A percentile compares a stretch with the other conserved stretches of the same genome.
These are phyloP conservation scores for Garrulus glandarius DNA, from an alignment of 2,797 vertebrate genomes.

Conservation along the genomic window DNA sequence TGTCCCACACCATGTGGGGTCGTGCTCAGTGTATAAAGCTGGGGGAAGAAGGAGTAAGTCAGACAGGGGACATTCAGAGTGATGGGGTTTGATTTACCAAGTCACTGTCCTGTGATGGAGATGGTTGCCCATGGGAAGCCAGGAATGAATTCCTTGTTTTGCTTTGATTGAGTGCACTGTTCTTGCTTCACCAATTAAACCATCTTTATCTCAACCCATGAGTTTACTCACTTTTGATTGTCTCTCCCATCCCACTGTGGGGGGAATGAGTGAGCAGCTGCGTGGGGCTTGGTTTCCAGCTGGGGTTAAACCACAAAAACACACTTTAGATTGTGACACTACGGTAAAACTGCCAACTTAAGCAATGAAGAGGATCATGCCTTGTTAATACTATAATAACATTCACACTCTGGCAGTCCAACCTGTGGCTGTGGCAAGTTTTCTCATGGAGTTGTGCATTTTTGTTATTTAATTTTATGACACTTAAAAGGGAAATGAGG, in stretches of 20 bases:
- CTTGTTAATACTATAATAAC: background rate
- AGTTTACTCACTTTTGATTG: background rate
- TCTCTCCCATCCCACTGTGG: no score
- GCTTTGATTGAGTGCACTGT: background rate
- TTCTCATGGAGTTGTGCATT: background rate
- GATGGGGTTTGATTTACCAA: background rate
- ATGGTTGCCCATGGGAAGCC: background rate
- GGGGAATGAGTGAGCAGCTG: background rate
- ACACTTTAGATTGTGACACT: background rate
- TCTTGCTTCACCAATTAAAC: background rate
- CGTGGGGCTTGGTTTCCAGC: background rate
- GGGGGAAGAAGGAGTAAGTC: background rate
- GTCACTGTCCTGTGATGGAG: rapidly evolving
- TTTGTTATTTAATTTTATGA: background rate
- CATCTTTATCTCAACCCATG: background rate
- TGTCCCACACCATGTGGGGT: no score
- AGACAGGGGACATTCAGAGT: rapidly evolving
- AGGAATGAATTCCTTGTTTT: background rate
- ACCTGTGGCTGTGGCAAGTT: background rate
- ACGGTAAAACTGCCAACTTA: background rate
- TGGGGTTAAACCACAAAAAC: background rate
- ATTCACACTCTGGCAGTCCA: background rate
- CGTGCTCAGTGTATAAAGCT: background rate
- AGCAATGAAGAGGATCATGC: background rate
- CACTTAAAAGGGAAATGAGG: background rate